Evolutionary conservation across 2,797 vertebrate species (phyloP).

Genomic region (Nannoperca obscura): DNA sequence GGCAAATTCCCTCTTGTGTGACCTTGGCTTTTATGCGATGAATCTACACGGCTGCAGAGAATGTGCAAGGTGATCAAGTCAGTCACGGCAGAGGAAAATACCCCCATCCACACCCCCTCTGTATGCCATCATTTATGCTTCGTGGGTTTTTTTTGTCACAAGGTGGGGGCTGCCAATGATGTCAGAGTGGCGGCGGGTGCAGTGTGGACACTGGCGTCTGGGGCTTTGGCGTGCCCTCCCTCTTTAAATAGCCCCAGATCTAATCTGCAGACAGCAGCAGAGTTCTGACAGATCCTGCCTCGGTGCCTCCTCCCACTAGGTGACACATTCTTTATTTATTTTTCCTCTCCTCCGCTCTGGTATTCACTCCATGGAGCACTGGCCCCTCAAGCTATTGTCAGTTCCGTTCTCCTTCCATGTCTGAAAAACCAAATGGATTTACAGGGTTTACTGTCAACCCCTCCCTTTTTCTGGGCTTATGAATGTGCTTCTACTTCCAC

Average conservation of each 20-base stretch:
- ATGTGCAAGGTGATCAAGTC: slow-evolving; percentile 46
- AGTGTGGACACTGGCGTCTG: slow-evolving; percentile 67
- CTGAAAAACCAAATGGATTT: slow-evolving; percentile 86
- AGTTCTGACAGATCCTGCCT: slow-evolving; percentile 86
- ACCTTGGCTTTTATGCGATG: slow-evolving; percentile 67
- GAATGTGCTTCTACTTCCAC: slow-evolving; percentile 64
- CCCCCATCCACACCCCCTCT: slow-evolving; percentile 2
- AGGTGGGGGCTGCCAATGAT: slow-evolving; percentile 72
- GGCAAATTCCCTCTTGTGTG: slow-evolving; percentile 48
- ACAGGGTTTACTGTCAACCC: slow-evolving; percentile 82
- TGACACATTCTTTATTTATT: slow-evolving; percentile 86
- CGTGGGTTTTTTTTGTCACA: slow-evolving; percentile 49
- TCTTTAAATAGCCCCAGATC: slow-evolving; percentile 86
- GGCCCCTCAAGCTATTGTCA: slow-evolving; percentile 87
- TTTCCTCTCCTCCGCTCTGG: slow-evolving; percentile 78
- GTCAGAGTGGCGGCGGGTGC: slow-evolving; percentile 51
- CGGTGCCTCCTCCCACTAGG: slow-evolving; percentile 82
- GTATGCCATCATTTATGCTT: slow-evolving; percentile 50
- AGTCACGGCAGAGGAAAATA: slow-evolving; percentile 42
- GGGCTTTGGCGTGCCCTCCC: slow-evolving; percentile 63
- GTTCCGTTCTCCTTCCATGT: slow-evolving; percentile 86
- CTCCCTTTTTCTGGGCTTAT: slow-evolving; percentile 69
- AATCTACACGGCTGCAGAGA: slow-evolving; percentile 37
- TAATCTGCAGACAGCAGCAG: slow-evolving; percentile 87
- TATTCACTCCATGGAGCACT: slow-evolving; percentile 83